Evolutionary conservation across 37 sponge, comb jelly and placozoan genomes (phyloP), one percentile per base, ranked within the genome.

Genomic region (Geodia barretti): DNA sequence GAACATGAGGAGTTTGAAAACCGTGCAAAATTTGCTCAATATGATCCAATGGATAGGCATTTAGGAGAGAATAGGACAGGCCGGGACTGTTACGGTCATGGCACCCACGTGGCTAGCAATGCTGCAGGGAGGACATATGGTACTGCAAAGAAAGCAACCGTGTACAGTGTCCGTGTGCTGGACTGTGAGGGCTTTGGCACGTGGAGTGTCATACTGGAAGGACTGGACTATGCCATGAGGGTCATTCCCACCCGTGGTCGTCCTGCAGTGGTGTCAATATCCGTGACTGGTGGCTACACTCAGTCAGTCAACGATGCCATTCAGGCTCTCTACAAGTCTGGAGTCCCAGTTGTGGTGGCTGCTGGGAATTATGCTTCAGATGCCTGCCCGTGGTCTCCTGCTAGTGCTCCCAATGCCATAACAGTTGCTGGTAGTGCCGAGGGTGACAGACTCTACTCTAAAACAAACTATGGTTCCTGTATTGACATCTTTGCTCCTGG

Each of bases 401-500:
- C 92, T 19, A 78, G 81, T 43, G 69, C 81, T 38, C 34, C 42
- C 0, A 63, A 76, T 35, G 88, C 74, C 2, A 75, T 88, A 32
- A 92, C 92, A 26, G 92, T 92, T 1, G 92, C 85, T 19, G 92
- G 81, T 8, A 80, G 68, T 65, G 33, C 35, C 7, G 14, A 41
- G 9, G 85, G 73, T n/a, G 92, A 88, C 33, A 41, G 58, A 25
- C 61, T 88, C 14, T 88, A 84, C 62, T 59, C 21, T 60, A 25
- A 29, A 47, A 85, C 89, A 3, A 88, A 85, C 40, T 81, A 72
- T 60, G 93, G 93, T 8, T 39, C 63, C 34, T 92, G 93, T 70
- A 86, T 92, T 11, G 86, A 88, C 64, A 75, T 92, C 7, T 73
- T 92, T 88, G 89, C 93, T 37, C 93, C 93, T 2, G 93, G 86